Conservation (phyloP, 2,797 vertebrate species). For the Luscinia megarhynchos region DNA sequence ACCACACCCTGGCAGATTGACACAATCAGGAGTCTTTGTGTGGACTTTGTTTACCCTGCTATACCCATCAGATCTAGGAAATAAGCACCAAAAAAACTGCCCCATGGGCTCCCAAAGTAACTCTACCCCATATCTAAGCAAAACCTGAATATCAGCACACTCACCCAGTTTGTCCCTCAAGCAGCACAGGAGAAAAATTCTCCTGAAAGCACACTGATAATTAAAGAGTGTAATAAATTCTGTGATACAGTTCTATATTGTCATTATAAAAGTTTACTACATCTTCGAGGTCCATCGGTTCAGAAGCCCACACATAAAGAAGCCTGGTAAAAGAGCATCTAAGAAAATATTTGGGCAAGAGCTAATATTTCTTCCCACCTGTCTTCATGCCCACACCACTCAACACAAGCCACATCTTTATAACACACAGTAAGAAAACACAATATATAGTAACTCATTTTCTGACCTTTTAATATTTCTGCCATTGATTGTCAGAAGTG, state of each 20-base stretch:
- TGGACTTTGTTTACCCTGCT: not conserved
- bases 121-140: not conserved
- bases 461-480: conserved; percentile 98
- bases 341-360: conserved; percentile 41
- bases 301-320: not conserved
- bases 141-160: not conserved
- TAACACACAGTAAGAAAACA: conserved; percentile 77
- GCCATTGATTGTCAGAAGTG: conserved; percentile 92
- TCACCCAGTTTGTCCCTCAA: not conserved
- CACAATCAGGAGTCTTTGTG: accelerated
- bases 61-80: not conserved
- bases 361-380: conserved; percentile 50
- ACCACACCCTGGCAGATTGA: accelerated
- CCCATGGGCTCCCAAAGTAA: not conserved
- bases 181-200: not conserved
- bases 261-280: not conserved
- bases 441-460: conserved; percentile 90
- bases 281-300: not conserved
- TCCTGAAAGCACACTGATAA: accelerated
- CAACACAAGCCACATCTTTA: conserved; percentile 72
- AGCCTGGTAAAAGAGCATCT: conserved; percentile 9
- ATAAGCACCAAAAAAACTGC: not conserved
- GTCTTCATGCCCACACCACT: conserved; percentile 1
- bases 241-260: not conserved
- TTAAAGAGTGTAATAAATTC: not conserved